Evolutionary conservation across 2,888 invertebrate species (phyloP).

Genomic region (Brenthis hecate): DNA sequence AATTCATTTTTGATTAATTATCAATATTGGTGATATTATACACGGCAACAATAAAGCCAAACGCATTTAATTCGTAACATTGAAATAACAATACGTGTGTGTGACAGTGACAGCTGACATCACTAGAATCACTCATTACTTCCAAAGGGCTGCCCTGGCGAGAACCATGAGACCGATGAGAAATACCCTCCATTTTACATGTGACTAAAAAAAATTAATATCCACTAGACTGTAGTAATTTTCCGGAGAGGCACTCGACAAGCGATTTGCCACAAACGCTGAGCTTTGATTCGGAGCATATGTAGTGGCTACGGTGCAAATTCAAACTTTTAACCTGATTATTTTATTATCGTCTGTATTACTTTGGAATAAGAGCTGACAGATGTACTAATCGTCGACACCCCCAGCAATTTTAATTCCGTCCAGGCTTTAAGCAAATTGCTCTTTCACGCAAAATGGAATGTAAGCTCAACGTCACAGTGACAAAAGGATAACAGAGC

Average conservation of each 20-base stretch:
- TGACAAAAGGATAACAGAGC: slow-evolving; percentile 50
- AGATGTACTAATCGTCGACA: slow-evolving; percentile 46
- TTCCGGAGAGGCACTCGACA: slow-evolving; percentile 45
- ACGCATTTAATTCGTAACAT: not conserved
- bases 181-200: slow-evolving; percentile 44
- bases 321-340: slow-evolving; percentile 44
- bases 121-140: slow-evolving; percentile 31
- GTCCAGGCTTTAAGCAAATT: slow-evolving; percentile 58
- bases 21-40: too few species aligned
- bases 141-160: slow-evolving; percentile 32
- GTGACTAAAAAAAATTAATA: slow-evolving; percentile 44
- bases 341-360: slow-evolving; percentile 53
- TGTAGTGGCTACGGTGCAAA: slow-evolving; percentile 47
- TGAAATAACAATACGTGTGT: not conserved
- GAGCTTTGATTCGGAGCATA: slow-evolving; percentile 50
- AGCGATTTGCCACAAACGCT: slow-evolving; percentile 54
- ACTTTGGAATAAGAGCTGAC: slow-evolving; percentile 47
- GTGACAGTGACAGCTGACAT: slow-evolving; percentile 17
- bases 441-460: slow-evolving; percentile 65
- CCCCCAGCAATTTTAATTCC: slow-evolving; percentile 64
- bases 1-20: too few species aligned
- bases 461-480: slow-evolving; percentile 47
- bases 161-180: slow-evolving; percentile 39
- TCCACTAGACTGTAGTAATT: slow-evolving; percentile 47
- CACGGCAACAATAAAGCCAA: too few species aligned